phyloP scores from a whole-genome alignment of 2,888 invertebrate species.

The Athetis lepigone region DNA sequence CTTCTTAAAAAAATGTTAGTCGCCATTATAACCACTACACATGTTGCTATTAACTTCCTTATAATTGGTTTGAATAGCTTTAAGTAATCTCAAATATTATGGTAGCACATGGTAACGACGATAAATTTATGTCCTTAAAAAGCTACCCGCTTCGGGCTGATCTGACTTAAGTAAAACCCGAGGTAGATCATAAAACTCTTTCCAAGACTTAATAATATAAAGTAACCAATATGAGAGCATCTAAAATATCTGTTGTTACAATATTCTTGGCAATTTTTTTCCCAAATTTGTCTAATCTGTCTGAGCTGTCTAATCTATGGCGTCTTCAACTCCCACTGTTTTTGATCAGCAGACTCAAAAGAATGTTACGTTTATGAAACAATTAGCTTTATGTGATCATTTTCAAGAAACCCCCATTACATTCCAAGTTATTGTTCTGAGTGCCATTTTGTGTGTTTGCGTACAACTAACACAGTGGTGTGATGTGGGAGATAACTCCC shows the following conservation, averaged over 20 bases:
- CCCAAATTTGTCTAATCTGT: neutral
- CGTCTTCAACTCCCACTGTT: slow-evolving; percentile 70
- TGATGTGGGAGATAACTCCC: no score
- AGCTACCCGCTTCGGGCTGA: no score
- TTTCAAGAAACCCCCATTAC: slow-evolving; percentile 51
- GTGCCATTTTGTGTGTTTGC: neutral
- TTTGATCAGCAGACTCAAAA: slow-evolving; percentile 77
- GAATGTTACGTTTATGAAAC: slow-evolving; percentile 83
- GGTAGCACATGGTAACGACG: no score
- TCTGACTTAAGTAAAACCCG: no score
- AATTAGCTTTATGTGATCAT: slow-evolving; percentile 75
- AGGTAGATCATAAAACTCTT: no score
- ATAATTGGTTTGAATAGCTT: no score
- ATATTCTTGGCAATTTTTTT: neutral
- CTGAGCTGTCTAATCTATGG: slow-evolving; percentile 59
- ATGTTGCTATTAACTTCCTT: no score
- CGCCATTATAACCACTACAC: no score
- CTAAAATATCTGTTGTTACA: neutral
- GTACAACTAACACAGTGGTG: neutral
- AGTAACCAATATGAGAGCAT: neutral
- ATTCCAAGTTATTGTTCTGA: slow-evolving; percentile 12
- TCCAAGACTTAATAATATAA: no score
- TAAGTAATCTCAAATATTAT: no score
- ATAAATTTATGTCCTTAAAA: no score
- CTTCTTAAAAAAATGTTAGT: no score